Evolutionary conservation across 2,113 vertebrate genomes (phyloP).

Genomic region (Aptenodytes forsteri): DNA sequence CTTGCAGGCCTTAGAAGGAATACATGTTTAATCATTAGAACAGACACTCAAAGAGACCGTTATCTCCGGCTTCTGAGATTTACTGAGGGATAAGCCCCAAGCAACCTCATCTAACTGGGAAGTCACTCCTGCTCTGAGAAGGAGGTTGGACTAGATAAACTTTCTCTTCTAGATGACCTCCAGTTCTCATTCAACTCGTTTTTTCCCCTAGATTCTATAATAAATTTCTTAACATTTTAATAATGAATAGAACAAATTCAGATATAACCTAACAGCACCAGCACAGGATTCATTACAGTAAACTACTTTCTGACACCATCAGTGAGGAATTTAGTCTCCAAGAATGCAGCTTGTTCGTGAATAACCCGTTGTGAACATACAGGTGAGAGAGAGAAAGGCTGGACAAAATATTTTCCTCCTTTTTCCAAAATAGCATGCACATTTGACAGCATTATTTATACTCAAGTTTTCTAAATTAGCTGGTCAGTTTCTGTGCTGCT

Average conservation of each 20-base stretch:
- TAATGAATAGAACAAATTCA: neutral
- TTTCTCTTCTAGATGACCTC: neutral
- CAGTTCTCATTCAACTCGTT: no score
- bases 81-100: neutral
- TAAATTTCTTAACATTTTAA: no score
- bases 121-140: neutral
- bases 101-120: neutral
- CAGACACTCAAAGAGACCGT: neutral
- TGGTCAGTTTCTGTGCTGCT: neutral
- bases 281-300: neutral
- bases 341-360: neutral
- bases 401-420: neutral
- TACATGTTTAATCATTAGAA: neutral
- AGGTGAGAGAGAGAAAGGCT: neutral
- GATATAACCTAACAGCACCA: neutral
- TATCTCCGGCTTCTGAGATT: neutral
- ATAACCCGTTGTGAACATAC: neutral
- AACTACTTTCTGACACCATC: neutral
- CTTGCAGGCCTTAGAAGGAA: neutral
- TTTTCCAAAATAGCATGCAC: neutral
- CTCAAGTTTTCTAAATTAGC: neutral
- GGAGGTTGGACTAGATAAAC: neutral
- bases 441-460: neutral
- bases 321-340: neutral
- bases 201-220: no score